These are phyloP conservation scores for Noctilio leporinus DNA, from an alignment of 2,113 vertebrate species.

Conservation along the genomic window DNA sequence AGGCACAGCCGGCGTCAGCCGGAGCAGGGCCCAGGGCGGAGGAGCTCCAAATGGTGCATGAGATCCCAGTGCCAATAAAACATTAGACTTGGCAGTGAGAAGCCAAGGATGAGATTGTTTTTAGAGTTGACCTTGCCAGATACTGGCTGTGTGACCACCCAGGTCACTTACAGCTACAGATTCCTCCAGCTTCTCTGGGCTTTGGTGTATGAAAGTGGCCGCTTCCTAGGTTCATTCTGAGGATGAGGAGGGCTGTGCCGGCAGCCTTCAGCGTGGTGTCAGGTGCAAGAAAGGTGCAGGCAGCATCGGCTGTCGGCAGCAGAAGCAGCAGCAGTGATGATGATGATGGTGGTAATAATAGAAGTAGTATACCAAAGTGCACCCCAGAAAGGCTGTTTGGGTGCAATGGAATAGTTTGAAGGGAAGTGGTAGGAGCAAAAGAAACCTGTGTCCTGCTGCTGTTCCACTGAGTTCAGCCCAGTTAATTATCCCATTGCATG, in stretches of 20 bases:
- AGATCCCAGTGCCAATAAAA: background rate
- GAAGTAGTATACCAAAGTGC: background rate
- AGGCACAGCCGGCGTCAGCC: background rate
- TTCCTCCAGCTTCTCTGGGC: background rate
- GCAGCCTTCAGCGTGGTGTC: rapidly evolving
- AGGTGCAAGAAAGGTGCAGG: background rate
- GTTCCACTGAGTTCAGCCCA: background rate
- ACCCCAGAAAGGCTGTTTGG: background rate
- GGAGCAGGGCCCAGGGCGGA: background rate
- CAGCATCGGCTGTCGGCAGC: no score
- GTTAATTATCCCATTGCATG: background rate
- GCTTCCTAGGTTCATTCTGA: background rate
- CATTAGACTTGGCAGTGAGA: background rate
- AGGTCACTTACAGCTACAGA: background rate
- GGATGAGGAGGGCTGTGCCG: background rate
- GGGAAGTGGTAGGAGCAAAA: background rate
- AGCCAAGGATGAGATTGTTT: background rate
- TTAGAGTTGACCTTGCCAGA: background rate
- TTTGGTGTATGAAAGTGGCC: background rate
- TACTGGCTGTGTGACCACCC: background rate
- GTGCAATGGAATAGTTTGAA: background rate
- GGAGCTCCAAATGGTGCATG: background rate
- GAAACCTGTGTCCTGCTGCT: background rate
- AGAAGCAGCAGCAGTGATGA: background rate
- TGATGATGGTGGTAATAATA: no score